Base-by-base conservation (phyloP, 1,140 invertebrate genomes). In the Orussus abietinus region DNA sequence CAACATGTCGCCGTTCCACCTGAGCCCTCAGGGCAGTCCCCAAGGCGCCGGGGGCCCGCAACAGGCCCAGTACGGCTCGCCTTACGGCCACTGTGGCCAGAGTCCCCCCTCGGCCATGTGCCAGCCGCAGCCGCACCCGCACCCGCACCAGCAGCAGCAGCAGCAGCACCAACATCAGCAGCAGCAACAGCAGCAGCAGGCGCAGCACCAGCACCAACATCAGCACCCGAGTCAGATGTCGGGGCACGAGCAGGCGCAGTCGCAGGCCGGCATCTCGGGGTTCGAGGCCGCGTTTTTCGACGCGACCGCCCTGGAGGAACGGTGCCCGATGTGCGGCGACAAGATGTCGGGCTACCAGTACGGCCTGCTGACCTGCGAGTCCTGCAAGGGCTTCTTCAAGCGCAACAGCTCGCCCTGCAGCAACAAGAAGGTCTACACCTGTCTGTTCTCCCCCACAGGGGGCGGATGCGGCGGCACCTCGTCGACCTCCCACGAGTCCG, bases 371-470 rank as follows among this genome's bases (percentile, higher is more conserved):
- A 99, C 96, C 42, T 99, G 97, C 77, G 97, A 99, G 71, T 95
- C 92, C 46, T 99, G 97, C 77, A 99, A 99, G 69, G 95, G 96
- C 39, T 99, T 99, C 78, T 99, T 99, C 79, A 99, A 98, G 75
- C 81, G 96, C 54, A 99, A 68, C 47, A 63, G 45, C 34, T 67
- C 69, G 30, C 70, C 96, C 57, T 96, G 98, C 45, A 95, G 96
- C 72, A 98, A 96, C 75, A 98, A 98, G 76, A 99, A 99, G 77
- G 89, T 96, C 42, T 94, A 96, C 77, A 81, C 82, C 51, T 85
- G 83, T 79, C 73, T 86, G 53, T 87, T 85, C 72, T 81, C 81
- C 55, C 77, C 72, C 21, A 53, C 80, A 83, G 82, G 80, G 54
- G 73, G 75, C 51, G 75, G 75, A 18, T 62, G 67, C 35, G 62